These are phyloP conservation scores for Acronicta alni DNA, from an alignment of 2,888 invertebrate genomes.

Conservation along the genomic window DNA sequence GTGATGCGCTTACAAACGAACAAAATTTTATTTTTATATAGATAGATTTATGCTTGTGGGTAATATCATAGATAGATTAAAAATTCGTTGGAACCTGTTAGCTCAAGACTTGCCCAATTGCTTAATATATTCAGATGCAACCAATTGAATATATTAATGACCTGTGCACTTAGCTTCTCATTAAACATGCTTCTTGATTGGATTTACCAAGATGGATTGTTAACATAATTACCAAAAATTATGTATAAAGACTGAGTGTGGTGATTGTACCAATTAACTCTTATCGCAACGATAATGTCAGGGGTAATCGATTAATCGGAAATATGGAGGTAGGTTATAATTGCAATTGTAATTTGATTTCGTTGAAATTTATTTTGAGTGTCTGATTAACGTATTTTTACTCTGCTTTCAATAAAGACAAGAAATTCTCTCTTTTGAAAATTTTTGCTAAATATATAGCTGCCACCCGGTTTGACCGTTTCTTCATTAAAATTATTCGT, in stretches of 20 bases:
- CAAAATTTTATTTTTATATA: no score
- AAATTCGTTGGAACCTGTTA: no score
- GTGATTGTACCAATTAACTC: constrained; percentile 39
- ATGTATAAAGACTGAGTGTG: constrained; percentile 33
- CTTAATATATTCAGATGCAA: neutral
- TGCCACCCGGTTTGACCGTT: constrained; percentile 28
- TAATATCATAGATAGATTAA: no score
- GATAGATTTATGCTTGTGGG: no score
- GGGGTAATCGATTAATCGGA: constrained; percentile 30
- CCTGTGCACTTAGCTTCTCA: constrained; percentile 2
- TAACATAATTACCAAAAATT: constrained; percentile 27
- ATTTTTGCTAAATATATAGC: constrained; percentile 16
- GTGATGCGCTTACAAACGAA: no score
- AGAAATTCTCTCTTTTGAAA: constrained; percentile 10
- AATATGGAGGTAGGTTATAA: constrained; percentile 23
- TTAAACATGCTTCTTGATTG: constrained; percentile 25
- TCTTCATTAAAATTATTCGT: constrained; percentile 24
- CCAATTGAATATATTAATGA: neutral
- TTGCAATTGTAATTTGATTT: constrained; percentile 20
- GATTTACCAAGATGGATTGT: constrained; percentile 27
- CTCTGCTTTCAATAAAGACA: constrained; percentile 2
- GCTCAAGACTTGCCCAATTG: neutral
- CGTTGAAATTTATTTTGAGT: constrained; percentile 1
- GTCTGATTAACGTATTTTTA: neutral
- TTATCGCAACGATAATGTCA: constrained; percentile 36